Percentiles rank a stretch among this genome's conserved stretches.
phyloP scores from a whole-genome alignment of 2,797 vertebrate species.

The Mastacembelus armatus region DNA sequence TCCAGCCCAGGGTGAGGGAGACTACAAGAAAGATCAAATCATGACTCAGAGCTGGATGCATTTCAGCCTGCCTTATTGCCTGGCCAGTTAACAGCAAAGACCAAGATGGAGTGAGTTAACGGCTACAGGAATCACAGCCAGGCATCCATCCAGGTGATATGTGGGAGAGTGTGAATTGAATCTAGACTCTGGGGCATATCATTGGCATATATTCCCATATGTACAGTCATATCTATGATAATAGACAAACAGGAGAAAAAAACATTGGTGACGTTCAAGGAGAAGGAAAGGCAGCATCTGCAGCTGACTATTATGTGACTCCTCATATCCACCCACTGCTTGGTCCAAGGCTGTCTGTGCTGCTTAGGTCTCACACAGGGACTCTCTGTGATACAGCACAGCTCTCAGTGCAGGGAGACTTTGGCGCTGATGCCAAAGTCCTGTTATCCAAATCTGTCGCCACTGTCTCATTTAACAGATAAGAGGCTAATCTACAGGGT shows the following conservation, averaged over 20 bases:
- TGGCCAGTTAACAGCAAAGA: constrained; percentile 56
- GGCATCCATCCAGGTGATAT: constrained; percentile 62
- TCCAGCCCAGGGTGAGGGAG: constrained; percentile 47
- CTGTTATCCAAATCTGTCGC: constrained; percentile 79
- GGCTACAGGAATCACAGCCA: constrained; percentile 44
- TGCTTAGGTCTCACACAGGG: constrained; percentile 62
- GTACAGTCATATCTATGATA: constrained; percentile 46
- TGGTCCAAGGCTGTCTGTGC: constrained; percentile 75
- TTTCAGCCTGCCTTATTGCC: constrained; percentile 65
- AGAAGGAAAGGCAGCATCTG: constrained; percentile 54
- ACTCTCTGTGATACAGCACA: constrained; percentile 65
- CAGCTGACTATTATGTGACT: constrained; percentile 69
- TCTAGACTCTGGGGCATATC: constrained; percentile 33
- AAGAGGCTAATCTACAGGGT: constrained; percentile 80
- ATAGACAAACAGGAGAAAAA: constrained; percentile 10
- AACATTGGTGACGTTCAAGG: constrained; percentile 40
- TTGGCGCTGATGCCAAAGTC: constrained; percentile 68
- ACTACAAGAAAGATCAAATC: constrained; percentile 72
- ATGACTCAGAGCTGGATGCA: constrained; percentile 68
- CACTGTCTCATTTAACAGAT: constrained; percentile 84
- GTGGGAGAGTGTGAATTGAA: constrained; percentile 61
- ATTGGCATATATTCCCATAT: constrained; percentile 53
- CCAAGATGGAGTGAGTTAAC: constrained; percentile 66
- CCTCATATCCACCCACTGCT: constrained; percentile 69
- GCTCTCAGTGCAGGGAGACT: constrained; percentile 62